These are phyloP conservation scores for Trichomycterus rosablanca DNA, from an alignment of 2,113 vertebrate genomes.

Conservation along the genomic window DNA sequence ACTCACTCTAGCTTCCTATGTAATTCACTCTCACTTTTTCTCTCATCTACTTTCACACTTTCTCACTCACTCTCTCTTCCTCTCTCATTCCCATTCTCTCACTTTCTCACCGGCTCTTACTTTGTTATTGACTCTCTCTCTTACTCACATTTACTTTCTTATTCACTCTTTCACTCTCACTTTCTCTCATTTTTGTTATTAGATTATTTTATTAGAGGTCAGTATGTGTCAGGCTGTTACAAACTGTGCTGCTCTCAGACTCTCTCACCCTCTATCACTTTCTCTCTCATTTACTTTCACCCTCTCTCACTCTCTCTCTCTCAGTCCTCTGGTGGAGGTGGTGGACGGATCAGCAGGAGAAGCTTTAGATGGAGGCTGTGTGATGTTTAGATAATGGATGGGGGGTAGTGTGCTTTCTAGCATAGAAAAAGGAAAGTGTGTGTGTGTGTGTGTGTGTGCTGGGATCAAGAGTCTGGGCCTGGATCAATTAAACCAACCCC, in stretches of 20 bases:
- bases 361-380: slow-evolving; percentile 23
- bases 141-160: too few relatives aligned
- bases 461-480: slow-evolving; percentile 7
- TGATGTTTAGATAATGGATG: slow-evolving; percentile 40
- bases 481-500: slow-evolving; percentile 21
- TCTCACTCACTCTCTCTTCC: background rate
- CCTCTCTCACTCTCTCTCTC: background rate
- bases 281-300: background rate
- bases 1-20: background rate
- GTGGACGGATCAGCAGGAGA: slow-evolving; percentile 18
- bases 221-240: too few relatives aligned
- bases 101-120: background rate
- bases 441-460: slow-evolving; percentile 27
- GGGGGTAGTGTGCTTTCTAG: slow-evolving; percentile 34
- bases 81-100: background rate
- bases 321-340: slow-evolving; percentile 2
- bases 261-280: slow-evolving; percentile 5
- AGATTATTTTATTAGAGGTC: too few relatives aligned
- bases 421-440: slow-evolving; percentile 22
- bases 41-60: background rate
- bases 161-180: too few relatives aligned
- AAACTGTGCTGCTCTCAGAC: too few relatives aligned
- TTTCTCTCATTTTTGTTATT: too few relatives aligned
- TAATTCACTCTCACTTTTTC: background rate
- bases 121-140: background rate